phyloP scores from a whole-genome alignment of 2,797 vertebrate genomes.

The Setipinna tenuifilis region DNA sequence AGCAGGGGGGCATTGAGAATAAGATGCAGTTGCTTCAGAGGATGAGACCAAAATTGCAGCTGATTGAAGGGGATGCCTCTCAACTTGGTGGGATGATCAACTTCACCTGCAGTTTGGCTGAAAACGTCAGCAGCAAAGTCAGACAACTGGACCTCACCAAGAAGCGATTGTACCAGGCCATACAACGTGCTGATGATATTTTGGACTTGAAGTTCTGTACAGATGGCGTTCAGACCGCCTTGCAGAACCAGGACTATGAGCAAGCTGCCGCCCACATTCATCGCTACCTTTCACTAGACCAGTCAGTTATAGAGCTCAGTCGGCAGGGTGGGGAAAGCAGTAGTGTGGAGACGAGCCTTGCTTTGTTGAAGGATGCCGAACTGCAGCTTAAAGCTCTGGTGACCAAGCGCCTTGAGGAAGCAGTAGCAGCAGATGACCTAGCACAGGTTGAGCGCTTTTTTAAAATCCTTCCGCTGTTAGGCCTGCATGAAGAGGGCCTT shows the following conservation, averaged over 20 bases:
- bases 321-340: conserved; percentile 94
- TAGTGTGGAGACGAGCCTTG: conserved; percentile 91
- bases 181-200: conserved; percentile 96
- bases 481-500: conserved; percentile 94
- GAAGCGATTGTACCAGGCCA: conserved; percentile 97
- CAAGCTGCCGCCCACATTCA: conserved; percentile 97
- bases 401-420: conserved; percentile 85
- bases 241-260: conserved; percentile 92
- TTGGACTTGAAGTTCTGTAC: conserved; percentile 98
- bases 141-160: conserved; percentile 96
- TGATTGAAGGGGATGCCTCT: conserved; percentile 94
- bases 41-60: conserved; percentile 94
- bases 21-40: conserved; percentile 94
- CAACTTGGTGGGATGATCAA: conserved; percentile 96
- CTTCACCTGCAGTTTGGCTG: conserved; percentile 95
- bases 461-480: conserved; percentile 96
- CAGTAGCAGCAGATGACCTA: conserved; percentile 87
- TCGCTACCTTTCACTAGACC: conserved; percentile 94
- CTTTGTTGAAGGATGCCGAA: conserved; percentile 94
- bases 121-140: conserved; percentile 97
- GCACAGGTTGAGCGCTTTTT: conserved; percentile 96
- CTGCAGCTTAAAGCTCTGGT: conserved; percentile 90
- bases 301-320: conserved; percentile 97
- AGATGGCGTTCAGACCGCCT: conserved; percentile 93
- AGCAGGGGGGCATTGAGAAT: conserved; percentile 85